Conservation (phyloP, 1,140 invertebrate genomes). For the Meloidogyne chitwoodi region DNA sequence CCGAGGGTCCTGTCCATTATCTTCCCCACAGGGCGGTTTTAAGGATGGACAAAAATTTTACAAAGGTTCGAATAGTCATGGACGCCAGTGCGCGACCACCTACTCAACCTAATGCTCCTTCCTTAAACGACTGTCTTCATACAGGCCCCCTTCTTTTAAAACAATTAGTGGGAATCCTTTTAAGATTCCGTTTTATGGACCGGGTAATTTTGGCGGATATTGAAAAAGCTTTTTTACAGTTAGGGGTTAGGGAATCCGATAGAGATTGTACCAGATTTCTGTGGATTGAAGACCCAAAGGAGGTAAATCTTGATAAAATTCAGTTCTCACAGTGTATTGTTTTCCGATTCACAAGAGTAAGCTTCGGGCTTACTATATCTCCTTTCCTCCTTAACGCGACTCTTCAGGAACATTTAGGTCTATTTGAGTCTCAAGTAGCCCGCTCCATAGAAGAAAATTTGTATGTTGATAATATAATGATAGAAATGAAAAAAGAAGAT, state of each 20-base stretch:
- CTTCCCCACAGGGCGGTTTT: neutral
- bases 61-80: neutral
- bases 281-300: constrained; percentile 7
- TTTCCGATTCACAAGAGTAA: constrained; percentile 16
- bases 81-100: neutral
- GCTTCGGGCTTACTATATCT: neutral
- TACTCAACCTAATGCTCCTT: neutral
- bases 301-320: neutral
- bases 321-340: constrained; percentile 11
- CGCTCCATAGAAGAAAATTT: neutral
- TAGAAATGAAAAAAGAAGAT: neutral
- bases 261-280: constrained; percentile 18
- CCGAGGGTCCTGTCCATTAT: neutral
- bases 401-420: neutral
- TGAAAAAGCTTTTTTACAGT: constrained; percentile 22
- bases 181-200: neutral
- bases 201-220: neutral
- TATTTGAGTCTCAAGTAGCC: neutral
- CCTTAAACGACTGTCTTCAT: constrained; percentile 4
- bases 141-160: neutral
- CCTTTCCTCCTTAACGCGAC: neutral
- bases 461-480: constrained; percentile 5
- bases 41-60: neutral
- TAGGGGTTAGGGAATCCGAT: neutral
- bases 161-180: neutral